Evolutionary conservation across 64 coral and sea anemone species (phyloP).

Genomic region (Porites australiensis): DNA sequence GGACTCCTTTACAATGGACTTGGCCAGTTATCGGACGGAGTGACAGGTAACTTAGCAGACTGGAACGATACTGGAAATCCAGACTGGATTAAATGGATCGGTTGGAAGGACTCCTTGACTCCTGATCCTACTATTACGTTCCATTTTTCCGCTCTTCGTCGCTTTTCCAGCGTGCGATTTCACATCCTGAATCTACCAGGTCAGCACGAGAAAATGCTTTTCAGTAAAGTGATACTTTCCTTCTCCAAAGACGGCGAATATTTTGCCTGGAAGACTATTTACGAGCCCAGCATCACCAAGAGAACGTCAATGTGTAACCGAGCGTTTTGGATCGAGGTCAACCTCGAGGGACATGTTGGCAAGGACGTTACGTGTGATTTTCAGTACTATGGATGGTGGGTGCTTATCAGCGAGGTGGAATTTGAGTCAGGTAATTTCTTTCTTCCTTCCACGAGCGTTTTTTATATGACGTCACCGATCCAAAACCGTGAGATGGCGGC

Average conservation of each 20-base stretch:
- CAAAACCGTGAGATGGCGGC: too few relatives aligned
- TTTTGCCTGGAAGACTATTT: slow-evolving; percentile 90
- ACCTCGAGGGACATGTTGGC: slow-evolving; percentile 60
- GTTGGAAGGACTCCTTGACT: slow-evolving; percentile 77
- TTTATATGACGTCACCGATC: too few relatives aligned
- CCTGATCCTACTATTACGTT: slow-evolving; percentile 77
- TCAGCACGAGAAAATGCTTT: slow-evolving; percentile 77
- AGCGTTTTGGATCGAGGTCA: slow-evolving; percentile 81
- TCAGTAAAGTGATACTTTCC: slow-evolving; percentile 84
- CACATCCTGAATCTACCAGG: slow-evolving; percentile 80
- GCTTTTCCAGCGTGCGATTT: slow-evolving; percentile 78
- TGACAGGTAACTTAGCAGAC: slow-evolving; percentile 53
- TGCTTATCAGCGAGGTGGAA: slow-evolving; percentile 89
- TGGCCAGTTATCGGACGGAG: slow-evolving; percentile 85
- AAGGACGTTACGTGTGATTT: slow-evolving; percentile 89
- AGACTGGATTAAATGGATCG: slow-evolving; percentile 82
- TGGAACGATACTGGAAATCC: slow-evolving; percentile 87
- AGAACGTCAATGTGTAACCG: slow-evolving; percentile 50
- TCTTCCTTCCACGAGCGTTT: neutral
- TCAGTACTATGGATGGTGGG: slow-evolving; percentile 85
- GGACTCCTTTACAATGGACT: slow-evolving; percentile 78
- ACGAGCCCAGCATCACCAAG: slow-evolving; percentile 74
- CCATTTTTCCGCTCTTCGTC: slow-evolving; percentile 67
- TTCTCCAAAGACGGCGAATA: slow-evolving; percentile 92
- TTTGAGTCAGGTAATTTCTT: slow-evolving; percentile 76